A percentile compares a stretch with the other conserved stretches of the same genome.
phyloP scores from a whole-genome alignment of 2,888 invertebrate species.

The Archaeoteleia sp. region DNA sequence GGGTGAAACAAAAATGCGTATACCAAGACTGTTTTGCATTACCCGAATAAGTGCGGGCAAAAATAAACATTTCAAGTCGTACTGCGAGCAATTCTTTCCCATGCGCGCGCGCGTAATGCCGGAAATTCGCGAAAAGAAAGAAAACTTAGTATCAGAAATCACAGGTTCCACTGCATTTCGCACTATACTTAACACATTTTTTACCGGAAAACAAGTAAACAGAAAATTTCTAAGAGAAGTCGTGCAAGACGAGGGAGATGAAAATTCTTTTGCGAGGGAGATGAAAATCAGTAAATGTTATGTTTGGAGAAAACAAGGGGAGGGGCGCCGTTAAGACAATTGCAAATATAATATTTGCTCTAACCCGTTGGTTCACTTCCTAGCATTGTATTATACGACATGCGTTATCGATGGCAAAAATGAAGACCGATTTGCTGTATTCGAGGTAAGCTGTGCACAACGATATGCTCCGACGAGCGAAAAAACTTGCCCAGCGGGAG shows the following conservation, averaged over 20 bases:
- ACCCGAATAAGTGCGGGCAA: too few species aligned
- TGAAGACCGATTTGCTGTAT: conserved; percentile 10
- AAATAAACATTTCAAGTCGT: conserved; percentile 11
- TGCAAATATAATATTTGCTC: conserved; percentile 32
- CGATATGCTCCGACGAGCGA: conserved; percentile 26
- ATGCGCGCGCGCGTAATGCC: conserved; percentile 14
- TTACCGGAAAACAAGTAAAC: conserved; percentile 24
- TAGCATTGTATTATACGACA: conserved; percentile 20
- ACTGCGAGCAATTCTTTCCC: conserved; percentile 22
- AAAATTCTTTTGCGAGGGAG: background rate
- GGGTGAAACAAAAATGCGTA: too few species aligned
- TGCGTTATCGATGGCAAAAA: conserved; percentile 19
- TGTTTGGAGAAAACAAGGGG: conserved; percentile 19
- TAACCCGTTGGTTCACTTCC: conserved; percentile 19
- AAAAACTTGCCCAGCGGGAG: conserved; percentile 33
- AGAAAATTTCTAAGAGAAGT: conserved; percentile 19
- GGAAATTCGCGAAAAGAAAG: conserved; percentile 37
- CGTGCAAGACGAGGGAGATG: conserved; percentile 7
- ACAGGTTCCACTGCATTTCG: conserved; percentile 30
- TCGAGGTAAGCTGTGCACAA: conserved; percentile 5
- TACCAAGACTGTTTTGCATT: too few species aligned
- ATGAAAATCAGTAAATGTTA: conserved; percentile 28
- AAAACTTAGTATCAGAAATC: conserved; percentile 38
- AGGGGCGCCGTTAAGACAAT: conserved; percentile 39
- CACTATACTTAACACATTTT: conserved; percentile 36